Percentiles rank a stretch among this genome's conserved stretches.
Conservation (phyloP, 1,140 invertebrate genomes). For the Copidosoma floridanum region DNA sequence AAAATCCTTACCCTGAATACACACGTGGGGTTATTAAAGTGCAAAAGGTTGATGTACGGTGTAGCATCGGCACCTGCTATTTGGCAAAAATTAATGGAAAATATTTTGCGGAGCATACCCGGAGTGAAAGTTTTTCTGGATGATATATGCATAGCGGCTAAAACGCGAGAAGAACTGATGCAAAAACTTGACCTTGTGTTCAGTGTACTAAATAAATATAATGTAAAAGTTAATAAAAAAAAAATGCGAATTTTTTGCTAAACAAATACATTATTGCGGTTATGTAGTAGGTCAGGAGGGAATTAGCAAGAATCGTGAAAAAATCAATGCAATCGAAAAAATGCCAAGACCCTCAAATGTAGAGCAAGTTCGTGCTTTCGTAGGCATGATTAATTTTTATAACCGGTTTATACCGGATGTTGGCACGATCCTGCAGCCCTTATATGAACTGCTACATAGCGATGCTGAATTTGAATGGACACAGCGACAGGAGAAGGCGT, state of each 20-base stretch:
- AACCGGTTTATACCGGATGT: background rate
- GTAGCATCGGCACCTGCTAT: background rate
- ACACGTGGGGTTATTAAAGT: background rate
- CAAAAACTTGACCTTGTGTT: background rate
- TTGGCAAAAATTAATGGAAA: background rate
- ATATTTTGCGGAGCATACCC: background rate
- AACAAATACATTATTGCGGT: background rate
- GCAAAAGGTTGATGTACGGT: background rate
- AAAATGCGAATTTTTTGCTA: background rate
- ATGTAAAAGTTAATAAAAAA: slow-evolving; percentile 1
- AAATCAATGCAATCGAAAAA: background rate
- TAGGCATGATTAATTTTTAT: background rate
- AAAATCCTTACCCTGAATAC: background rate
- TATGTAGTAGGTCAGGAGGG: background rate
- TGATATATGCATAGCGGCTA: background rate
- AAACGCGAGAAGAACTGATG: background rate
- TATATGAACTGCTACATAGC: background rate
- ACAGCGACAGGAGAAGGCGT: background rate
- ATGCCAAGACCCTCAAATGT: background rate
- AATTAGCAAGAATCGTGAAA: background rate
- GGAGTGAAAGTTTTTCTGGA: background rate
- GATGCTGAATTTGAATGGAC: background rate
- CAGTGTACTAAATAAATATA: background rate
- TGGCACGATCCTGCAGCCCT: background rate
- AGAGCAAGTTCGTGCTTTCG: background rate